Conservation (phyloP, 2,888 invertebrate species). For the Rapana venosa region DNA sequence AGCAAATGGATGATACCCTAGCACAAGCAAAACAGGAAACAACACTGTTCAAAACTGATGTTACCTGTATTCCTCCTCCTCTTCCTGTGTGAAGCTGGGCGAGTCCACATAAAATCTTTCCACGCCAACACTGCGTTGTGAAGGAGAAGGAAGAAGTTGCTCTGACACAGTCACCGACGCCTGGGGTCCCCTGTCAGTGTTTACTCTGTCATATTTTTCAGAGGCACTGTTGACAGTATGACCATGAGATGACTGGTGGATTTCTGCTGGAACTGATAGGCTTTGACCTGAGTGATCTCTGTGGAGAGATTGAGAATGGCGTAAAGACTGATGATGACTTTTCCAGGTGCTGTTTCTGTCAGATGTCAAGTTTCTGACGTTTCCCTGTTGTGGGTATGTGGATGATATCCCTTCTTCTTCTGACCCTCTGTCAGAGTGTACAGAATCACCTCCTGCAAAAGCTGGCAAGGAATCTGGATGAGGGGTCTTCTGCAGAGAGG, state of each 20-base stretch:
- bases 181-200: neutral
- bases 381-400: neutral
- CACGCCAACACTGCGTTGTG: neutral
- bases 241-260: neutral
- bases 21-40: neutral
- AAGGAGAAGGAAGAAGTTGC: constrained; percentile 14
- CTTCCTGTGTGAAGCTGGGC: constrained; percentile 70
- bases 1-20: neutral
- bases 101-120: constrained; percentile 67
- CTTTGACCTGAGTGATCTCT: neutral
- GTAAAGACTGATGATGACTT: neutral
- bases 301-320: no score
- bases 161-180: neutral
- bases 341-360: neutral
- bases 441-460: neutral
- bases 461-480: neutral
- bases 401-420: neutral
- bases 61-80: constrained; percentile 70
- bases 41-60: neutral
- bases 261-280: neutral
- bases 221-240: neutral
- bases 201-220: no score
- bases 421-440: neutral
- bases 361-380: neutral
- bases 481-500: neutral